phyloP scores from a whole-genome alignment of 2,797 vertebrate species.

The Chromobotia macracanthus region DNA sequence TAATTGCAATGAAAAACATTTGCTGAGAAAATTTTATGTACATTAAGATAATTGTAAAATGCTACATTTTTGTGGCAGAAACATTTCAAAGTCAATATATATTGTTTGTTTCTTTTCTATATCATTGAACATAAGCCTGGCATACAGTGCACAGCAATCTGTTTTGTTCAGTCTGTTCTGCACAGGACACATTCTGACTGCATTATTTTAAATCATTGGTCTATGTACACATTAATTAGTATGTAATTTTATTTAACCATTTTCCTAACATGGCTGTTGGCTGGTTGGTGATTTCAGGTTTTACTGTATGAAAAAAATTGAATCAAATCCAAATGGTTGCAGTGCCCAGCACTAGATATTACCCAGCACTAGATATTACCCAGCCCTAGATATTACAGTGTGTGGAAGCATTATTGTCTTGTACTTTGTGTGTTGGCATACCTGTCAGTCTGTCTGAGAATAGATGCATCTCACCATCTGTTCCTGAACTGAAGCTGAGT shows the following conservation, averaged over 20 bases:
- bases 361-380: no score
- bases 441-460: conserved; percentile 68
- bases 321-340: no score
- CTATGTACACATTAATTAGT: background rate
- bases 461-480: conserved; percentile 76
- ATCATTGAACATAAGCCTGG: background rate
- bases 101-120: background rate
- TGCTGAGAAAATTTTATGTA: no score
- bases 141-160: no score
- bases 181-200: background rate
- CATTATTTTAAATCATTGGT: background rate
- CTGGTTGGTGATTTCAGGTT: background rate
- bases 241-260: background rate
- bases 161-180: no score
- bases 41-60: no score
- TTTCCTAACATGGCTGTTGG: no score
- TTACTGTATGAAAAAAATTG: no score
- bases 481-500: conserved; percentile 65
- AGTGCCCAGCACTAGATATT: no score
- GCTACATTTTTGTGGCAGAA: no score
- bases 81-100: background rate
- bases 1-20: no score
- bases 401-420: conserved; percentile 15
- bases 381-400: no score
- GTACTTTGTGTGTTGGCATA: conserved; percentile 65